Conservation (phyloP, 1,140 invertebrate genomes). For the Scaptomyza pallida region DNA sequence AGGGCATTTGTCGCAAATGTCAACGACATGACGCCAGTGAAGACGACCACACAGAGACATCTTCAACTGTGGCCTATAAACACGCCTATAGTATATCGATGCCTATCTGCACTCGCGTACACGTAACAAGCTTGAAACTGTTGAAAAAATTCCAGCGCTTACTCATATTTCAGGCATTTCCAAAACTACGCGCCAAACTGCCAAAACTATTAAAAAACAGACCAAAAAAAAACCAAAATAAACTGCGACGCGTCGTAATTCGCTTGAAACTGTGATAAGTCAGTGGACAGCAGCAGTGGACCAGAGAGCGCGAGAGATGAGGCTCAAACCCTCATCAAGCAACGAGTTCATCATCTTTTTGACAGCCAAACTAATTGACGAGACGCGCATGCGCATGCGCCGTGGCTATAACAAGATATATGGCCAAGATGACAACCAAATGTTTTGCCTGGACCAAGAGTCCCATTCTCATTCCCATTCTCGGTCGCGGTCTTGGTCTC, state of each 20-base stretch:
- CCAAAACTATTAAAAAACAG: slow-evolving; percentile 72
- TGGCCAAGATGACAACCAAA: slow-evolving; percentile 76
- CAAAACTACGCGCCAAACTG: slow-evolving; percentile 61
- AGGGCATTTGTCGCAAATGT: slow-evolving; percentile 78
- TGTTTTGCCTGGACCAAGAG: slow-evolving; percentile 23
- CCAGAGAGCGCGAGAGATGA: not conserved
- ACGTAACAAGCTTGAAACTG: slow-evolving; percentile 45
- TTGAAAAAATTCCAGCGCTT: slow-evolving; percentile 29
- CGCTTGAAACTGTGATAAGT: slow-evolving; percentile 82
- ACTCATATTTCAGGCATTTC: slow-evolving; percentile 79
- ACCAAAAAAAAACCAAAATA: slow-evolving; percentile 5
- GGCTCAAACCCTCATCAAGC: slow-evolving; percentile 79
- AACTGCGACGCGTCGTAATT: slow-evolving; percentile 72
- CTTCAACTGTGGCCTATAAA: slow-evolving; percentile 54
- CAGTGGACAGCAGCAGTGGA: slow-evolving; percentile 54
- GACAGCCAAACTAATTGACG: slow-evolving; percentile 83
- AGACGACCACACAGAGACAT: slow-evolving; percentile 55
- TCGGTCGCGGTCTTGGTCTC: slow-evolving; percentile 2
- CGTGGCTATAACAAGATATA: slow-evolving; percentile 76
- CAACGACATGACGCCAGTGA: slow-evolving; percentile 74
- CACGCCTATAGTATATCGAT: slow-evolving; percentile 69
- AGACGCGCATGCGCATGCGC: slow-evolving; percentile 80
- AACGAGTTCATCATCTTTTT: slow-evolving; percentile 84
- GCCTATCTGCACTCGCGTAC: slow-evolving; percentile 56
- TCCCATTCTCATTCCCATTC: not conserved